phyloP scores from a whole-genome alignment of 1,140 invertebrate species.

The Sogatella furcifera region DNA sequence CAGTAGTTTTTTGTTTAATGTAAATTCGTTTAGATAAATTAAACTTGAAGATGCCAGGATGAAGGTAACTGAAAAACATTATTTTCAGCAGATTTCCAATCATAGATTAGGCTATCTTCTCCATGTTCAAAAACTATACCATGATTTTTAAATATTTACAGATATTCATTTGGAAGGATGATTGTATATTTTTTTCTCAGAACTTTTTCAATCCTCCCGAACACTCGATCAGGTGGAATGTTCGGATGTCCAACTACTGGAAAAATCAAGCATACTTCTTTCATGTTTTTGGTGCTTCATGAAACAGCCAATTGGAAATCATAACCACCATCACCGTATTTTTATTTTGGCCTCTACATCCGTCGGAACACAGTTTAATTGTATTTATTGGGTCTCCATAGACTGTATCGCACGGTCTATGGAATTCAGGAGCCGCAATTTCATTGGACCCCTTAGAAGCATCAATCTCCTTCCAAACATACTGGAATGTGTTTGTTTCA shows the following conservation, averaged over 20 bases:
- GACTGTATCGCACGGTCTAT: constrained; percentile 21
- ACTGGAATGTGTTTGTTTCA: constrained; percentile 24
- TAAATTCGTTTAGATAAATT: not conserved
- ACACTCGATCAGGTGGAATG: constrained; percentile 27
- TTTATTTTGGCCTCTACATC: constrained; percentile 29
- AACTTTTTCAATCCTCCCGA: constrained; percentile 25
- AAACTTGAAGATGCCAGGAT: not conserved
- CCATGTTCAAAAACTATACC: not conserved
- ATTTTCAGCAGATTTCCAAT: not conserved
- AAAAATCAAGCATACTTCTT: not conserved
- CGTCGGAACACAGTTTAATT: constrained; percentile 24
- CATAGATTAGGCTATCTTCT: not conserved
- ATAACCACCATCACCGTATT: constrained; percentile 16
- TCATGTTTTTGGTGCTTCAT: constrained; percentile 4
- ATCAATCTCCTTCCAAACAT: constrained; percentile 27
- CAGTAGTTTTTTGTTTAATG: not conserved
- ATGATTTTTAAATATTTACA: constrained; percentile 5
- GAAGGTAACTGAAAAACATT: not conserved
- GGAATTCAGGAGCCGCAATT: constrained; percentile 26
- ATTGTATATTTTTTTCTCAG: constrained; percentile 22
- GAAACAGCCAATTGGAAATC: not conserved
- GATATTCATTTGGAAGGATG: constrained; percentile 8
- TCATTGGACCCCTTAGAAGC: constrained; percentile 26
- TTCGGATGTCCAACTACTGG: constrained; percentile 27
- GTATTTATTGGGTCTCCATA: constrained; percentile 12